Conservation (phyloP, 1,140 invertebrate genomes). For the Drosophila dunni region DNA sequence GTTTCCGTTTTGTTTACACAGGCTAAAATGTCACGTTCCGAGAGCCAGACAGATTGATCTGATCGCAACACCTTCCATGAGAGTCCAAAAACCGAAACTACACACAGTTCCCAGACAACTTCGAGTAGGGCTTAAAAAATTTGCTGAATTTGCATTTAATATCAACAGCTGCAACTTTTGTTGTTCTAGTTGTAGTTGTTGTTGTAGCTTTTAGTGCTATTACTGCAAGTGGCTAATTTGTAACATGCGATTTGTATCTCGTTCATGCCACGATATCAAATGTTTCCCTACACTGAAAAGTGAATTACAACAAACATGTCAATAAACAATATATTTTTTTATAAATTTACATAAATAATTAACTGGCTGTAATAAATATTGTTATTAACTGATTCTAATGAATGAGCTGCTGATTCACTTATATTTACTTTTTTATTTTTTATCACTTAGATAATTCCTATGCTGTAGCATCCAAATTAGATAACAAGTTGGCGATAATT, state of each 20-base stretch:
- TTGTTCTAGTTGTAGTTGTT: too few relatives aligned
- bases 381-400: conserved; percentile 7
- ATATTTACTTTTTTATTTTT: too few relatives aligned
- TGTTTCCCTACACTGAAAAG: neutral
- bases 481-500: too few relatives aligned
- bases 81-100: conserved; percentile 40
- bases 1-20: conserved; percentile 44
- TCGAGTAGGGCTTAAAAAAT: conserved; percentile 22
- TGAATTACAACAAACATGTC: conserved; percentile 1
- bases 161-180: conserved; percentile 19
- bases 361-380: conserved; percentile 1
- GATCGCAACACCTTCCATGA: conserved; percentile 49
- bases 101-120: conserved; percentile 35
- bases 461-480: too few relatives aligned
- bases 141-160: conserved; percentile 49
- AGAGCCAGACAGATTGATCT: conserved; percentile 39
- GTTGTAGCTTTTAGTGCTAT: too few relatives aligned
- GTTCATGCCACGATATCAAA: conserved; percentile 15
- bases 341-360: neutral
- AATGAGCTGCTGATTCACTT: conserved; percentile 12
- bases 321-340: neutral
- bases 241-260: conserved; percentile 4
- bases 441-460: too few relatives aligned
- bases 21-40: conserved; percentile 60
- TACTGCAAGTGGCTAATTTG: neutral